phyloP scores from a whole-genome alignment of 2,797 vertebrate species.

The Pantherophis vulpinus region DNA sequence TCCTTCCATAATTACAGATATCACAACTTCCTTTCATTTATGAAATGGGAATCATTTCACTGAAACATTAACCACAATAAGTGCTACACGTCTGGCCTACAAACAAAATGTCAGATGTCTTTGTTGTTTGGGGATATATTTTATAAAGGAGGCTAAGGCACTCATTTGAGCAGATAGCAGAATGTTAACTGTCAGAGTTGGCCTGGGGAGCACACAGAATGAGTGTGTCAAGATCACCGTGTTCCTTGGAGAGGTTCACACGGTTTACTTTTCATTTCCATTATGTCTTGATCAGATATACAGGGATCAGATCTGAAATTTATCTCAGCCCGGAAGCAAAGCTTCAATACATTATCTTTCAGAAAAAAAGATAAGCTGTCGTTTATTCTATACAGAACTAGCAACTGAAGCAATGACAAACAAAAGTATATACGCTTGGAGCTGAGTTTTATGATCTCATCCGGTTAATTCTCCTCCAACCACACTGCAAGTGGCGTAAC shows the following conservation, averaged over 20 bases:
- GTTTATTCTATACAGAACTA: not conserved
- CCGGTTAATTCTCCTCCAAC: not conserved
- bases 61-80: not conserved
- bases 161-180: not conserved
- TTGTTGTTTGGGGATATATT: not conserved
- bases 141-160: not conserved
- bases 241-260: not conserved
- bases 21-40: conserved; percentile 10
- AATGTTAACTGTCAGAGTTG: not conserved
- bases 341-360: conserved; percentile 21
- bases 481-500: not conserved
- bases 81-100: not conserved
- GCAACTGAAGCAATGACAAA: conserved; percentile 29
- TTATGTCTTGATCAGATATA: conserved; percentile 2
- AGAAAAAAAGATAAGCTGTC: conserved; percentile 24
- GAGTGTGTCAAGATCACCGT: not conserved
- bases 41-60: conserved; percentile 7
- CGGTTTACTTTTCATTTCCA: conserved; percentile 7
- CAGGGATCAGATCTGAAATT: not conserved
- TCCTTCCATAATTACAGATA: conserved; percentile 16
- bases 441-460: conserved; percentile 4
- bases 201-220: not conserved
- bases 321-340: not conserved
- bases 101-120: not conserved
- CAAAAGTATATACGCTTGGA: not conserved